Evolutionary conservation across 2,113 vertebrate species (phyloP).

Genomic region (Cricetomys ansorgei): DNA sequence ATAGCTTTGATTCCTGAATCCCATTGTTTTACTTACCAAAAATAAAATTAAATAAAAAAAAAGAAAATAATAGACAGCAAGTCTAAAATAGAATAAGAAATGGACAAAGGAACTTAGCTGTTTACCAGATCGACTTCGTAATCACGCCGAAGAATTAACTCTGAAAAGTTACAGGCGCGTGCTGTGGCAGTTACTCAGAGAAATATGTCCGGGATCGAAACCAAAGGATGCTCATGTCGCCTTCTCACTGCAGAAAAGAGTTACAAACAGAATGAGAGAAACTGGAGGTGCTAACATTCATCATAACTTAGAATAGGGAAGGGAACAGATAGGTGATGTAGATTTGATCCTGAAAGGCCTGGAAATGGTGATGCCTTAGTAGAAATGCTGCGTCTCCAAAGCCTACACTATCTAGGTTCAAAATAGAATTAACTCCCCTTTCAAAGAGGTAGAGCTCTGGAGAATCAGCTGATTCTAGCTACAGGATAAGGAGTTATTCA

Average conservation of each 20-base stretch:
- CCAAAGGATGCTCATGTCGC: too few species aligned
- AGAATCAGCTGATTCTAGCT: neutral
- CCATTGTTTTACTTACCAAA: slow-evolving; percentile 18
- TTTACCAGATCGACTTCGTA: neutral
- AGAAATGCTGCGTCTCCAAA: neutral
- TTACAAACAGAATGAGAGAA: neutral
- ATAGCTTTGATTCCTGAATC: neutral
- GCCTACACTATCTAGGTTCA: neutral
- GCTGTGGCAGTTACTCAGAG: neutral
- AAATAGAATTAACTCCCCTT: neutral
- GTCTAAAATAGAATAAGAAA: neutral
- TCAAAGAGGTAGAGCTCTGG: neutral
- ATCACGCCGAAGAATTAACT: neutral
- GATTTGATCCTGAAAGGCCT: neutral
- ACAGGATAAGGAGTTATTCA: neutral
- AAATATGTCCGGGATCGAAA: neutral
- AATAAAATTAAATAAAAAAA: neutral
- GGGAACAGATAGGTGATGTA: neutral
- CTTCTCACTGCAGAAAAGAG: neutral
- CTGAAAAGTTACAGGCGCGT: neutral
- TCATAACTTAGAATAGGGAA: neutral
- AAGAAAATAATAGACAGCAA: neutral
- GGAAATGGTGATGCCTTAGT: neutral
- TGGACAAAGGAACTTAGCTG: slow-evolving; percentile 16
- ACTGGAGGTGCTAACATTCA: neutral